Percentiles rank a stretch among this genome's conserved stretches.
These are phyloP conservation scores for Andricus quercusramuli DNA, from an alignment of 2,888 invertebrate species.

Conservation along the genomic window DNA sequence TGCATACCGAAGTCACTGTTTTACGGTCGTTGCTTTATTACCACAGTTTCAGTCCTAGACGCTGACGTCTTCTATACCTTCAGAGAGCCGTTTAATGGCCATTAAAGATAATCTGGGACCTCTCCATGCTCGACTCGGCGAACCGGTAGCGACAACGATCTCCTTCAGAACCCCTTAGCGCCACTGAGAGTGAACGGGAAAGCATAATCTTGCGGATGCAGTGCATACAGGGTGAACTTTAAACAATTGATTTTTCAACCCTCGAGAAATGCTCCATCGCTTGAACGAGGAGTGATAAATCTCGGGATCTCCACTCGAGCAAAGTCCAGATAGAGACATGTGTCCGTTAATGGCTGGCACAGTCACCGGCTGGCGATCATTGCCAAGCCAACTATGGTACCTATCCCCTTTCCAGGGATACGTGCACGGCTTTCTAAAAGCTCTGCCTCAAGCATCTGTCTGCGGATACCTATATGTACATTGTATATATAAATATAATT, in stretches of 20 bases:
- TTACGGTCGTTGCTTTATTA: conserved; percentile 30
- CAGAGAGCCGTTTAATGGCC: conserved; percentile 60
- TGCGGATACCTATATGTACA: background rate
- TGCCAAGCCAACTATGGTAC: conserved; percentile 73
- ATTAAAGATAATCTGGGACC: conserved; percentile 64
- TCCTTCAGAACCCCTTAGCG: background rate
- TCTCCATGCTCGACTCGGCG: conserved; percentile 40
- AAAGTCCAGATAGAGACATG: conserved; percentile 74
- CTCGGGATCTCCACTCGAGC: conserved; percentile 61
- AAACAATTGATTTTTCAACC: conserved; percentile 49
- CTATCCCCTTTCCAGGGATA: conserved; percentile 68
- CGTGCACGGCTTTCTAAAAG: conserved; percentile 74
- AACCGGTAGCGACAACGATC: conserved; percentile 32
- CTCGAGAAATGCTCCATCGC: conserved; percentile 40
- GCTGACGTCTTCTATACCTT: conserved; percentile 27
- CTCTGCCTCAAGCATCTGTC: conserved; percentile 54
- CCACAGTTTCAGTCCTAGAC: conserved; percentile 32
- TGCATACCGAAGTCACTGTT: conserved; percentile 31
- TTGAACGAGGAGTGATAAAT: conserved; percentile 64
- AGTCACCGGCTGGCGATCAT: conserved; percentile 77
- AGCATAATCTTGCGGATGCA: conserved; percentile 13
- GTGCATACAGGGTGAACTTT: conserved; percentile 21
- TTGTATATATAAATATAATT: conserved; percentile 15
- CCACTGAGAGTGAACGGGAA: background rate
- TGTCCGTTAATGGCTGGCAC: conserved; percentile 77